Conservation (phyloP, 2,113 vertebrate species). For the Mormoops blainvillei region DNA sequence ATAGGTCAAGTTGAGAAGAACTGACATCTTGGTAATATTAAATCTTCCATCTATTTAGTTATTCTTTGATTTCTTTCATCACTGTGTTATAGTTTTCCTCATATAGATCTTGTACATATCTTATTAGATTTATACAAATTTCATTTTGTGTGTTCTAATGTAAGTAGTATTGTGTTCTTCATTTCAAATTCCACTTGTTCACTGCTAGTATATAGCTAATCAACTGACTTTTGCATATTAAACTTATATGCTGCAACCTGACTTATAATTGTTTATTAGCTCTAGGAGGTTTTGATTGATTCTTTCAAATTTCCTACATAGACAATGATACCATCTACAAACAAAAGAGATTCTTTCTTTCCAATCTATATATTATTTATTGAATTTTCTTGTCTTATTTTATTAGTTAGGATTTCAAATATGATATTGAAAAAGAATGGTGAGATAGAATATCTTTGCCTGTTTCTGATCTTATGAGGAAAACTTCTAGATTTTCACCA, state of each 20-base stretch:
- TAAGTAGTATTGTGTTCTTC: background rate
- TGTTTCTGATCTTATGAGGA: background rate
- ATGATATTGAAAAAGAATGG: background rate
- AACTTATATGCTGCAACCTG: background rate
- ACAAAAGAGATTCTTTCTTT: background rate
- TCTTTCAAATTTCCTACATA: background rate
- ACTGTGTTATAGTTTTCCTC: background rate
- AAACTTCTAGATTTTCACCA: background rate
- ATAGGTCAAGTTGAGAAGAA: background rate
- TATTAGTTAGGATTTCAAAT: background rate
- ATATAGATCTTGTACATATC: background rate
- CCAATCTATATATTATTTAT: background rate
- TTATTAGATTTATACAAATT: background rate
- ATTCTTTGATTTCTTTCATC: background rate
- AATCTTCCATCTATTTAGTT: background rate
- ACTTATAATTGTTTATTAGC: background rate
- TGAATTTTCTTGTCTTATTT: background rate
- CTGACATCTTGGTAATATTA: background rate
- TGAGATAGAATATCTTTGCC: background rate
- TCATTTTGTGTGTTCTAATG: background rate
- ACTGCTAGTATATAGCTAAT: background rate
- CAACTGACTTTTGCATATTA: background rate
- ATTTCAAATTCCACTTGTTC: background rate
- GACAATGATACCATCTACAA: background rate
- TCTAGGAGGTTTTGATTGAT: background rate